A percentile compares a stretch with the other conserved stretches of the same genome.
These are phyloP conservation scores for Rhinoraja longicauda DNA, from an alignment of 2,797 vertebrate genomes.

Conservation along the genomic window DNA sequence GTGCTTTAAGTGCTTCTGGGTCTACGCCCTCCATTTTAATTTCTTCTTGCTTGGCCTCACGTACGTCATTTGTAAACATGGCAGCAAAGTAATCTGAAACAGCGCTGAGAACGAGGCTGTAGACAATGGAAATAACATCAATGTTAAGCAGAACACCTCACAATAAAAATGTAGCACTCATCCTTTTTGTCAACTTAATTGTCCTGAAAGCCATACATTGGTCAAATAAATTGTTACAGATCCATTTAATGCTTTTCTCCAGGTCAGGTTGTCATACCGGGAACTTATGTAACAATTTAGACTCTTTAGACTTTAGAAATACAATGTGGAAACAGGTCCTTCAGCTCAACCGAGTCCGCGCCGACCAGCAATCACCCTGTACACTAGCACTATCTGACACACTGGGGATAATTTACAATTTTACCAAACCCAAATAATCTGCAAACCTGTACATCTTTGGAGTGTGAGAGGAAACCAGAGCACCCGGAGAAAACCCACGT, in stretches of 20 bases:
- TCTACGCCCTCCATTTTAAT: conserved; percentile 96
- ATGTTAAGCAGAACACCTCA: neutral
- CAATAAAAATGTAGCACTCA: neutral
- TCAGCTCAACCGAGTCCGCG: too few species aligned
- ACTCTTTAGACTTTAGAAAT: too few species aligned
- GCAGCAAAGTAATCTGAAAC: conserved; percentile 96
- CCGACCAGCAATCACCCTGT: too few species aligned
- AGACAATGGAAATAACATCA: conserved; percentile 36
- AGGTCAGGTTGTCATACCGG: too few species aligned
- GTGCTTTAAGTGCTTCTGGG: conserved; percentile 79
- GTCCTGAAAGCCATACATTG: neutral
- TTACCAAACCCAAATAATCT: too few species aligned
- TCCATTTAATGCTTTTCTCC: neutral
- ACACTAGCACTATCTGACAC: too few species aligned
- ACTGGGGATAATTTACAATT: too few species aligned
- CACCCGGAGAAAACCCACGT: too few species aligned
- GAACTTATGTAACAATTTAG: neutral
- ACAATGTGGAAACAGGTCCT: too few species aligned
- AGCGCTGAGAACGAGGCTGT: conserved; percentile 85
- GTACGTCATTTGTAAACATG: conserved; percentile 94
- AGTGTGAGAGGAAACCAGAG: too few species aligned
- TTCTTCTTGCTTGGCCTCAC: conserved; percentile 92
- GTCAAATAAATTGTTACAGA: neutral
- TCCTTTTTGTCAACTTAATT: neutral
- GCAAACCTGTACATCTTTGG: too few species aligned